phyloP scores from a whole-genome alignment of 1,140 invertebrate genomes.

The Drosophila pallidifrons region DNA sequence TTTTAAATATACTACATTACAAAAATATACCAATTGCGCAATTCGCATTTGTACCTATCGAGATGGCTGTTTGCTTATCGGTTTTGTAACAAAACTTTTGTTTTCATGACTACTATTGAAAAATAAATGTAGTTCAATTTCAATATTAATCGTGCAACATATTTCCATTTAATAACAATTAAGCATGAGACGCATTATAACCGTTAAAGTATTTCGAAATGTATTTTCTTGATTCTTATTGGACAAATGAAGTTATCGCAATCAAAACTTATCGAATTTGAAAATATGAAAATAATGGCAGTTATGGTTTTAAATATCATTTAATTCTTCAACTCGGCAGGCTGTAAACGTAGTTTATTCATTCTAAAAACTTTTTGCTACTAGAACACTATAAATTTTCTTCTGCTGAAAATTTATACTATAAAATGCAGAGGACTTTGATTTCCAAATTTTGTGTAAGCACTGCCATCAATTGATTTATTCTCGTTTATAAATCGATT shows the following conservation, averaged over 20 bases:
- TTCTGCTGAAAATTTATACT: conserved; percentile 9
- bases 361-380: conserved; percentile 22
- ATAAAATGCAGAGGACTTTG: conserved; percentile 58
- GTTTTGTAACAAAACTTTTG: too few species aligned
- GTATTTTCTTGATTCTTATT: too few species aligned
- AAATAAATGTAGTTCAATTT: too few species aligned
- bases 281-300: not conserved
- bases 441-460: conserved; percentile 54
- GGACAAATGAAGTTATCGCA: not conserved
- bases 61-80: too few species aligned
- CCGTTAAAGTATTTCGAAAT: too few species aligned
- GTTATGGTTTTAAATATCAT: conserved; percentile 9
- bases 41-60: too few species aligned
- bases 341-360: not conserved
- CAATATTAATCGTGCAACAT: too few species aligned
- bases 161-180: too few species aligned
- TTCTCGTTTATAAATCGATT: not conserved
- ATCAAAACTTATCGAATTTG: not conserved
- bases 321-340: not conserved
- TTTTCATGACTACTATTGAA: too few species aligned
- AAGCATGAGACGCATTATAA: too few species aligned
- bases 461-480: not conserved
- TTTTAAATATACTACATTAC: not conserved
- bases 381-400: conserved; percentile 1
- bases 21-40: not conserved